Evolutionary conservation across 2,888 invertebrate genomes (phyloP), one percentile per base, ranked within the genome.

Genomic region (Capitulum mitella): DNA sequence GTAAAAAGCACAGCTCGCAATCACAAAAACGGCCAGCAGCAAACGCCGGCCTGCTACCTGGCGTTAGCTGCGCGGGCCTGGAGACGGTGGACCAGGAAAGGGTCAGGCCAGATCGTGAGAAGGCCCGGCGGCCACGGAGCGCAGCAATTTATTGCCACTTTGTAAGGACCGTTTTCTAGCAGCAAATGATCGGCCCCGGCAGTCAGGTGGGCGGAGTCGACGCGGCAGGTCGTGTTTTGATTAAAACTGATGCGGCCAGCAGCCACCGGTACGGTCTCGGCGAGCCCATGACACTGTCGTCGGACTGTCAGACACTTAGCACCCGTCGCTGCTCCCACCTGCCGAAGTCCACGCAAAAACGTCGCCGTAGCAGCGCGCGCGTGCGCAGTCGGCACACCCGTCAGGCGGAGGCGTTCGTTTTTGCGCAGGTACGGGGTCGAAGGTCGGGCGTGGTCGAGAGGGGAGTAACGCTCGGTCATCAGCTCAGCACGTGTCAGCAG

Each of bases 11-110:
- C 58, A 12, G n/a, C 29, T 6, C 29, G 14, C 58, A 29, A 29
- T 29, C 8, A 29, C 29, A 58, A 58, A 58, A 58, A 58, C 58
- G 58, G 29, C 10, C 58, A 58, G 58, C 6, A 29, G 29, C 58
- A 58, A 58, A 58, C 58, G 29, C 29, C 29, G 29, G 58, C 58
- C 58, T 51, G 58, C 58, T 58, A 58, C 58, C 58, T n/a, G 58
- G 58, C 58, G 58, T 58, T 58, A 58, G 58, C 58, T 12, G 29
- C 16, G 29, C 29, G 6, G 29, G 29, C 58, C 58, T n/a, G 29
- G 10, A 29, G 58, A 58, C 8, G 58, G 10, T 0, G 29, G 58
- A 6, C 10, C n/a, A 6, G 29, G 58, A 10, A 58, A 22, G 29
- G 58, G 58, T 58, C 58, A 29, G 58, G n/a, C 1, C 58, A 58